Percentiles rank a stretch among this genome's conserved stretches.
Conservation (phyloP, 2,888 invertebrate species). For the Eledone cirrhosa region DNA sequence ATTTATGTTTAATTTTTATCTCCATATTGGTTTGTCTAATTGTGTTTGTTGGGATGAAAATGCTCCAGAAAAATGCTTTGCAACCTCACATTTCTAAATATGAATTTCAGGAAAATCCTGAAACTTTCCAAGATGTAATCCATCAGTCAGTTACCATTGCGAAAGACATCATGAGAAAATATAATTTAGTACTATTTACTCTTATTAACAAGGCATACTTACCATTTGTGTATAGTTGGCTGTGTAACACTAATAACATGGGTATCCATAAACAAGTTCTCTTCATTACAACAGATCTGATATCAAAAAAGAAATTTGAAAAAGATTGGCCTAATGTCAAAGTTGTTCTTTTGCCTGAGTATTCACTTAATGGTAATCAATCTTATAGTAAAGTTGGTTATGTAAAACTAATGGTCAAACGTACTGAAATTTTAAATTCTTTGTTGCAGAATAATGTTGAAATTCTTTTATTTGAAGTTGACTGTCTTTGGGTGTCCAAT, state of each 20-base stretch:
- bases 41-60: no score
- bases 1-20: no score
- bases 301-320: constrained; percentile 40
- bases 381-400: constrained; percentile 50
- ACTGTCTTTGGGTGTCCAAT: constrained; percentile 49
- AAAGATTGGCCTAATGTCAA: constrained; percentile 46
- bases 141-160: constrained; percentile 34
- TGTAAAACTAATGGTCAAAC: constrained; percentile 45
- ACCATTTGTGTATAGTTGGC: constrained; percentile 47
- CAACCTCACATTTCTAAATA: no score
- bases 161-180: constrained; percentile 35
- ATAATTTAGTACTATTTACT: constrained; percentile 43
- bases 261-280: constrained; percentile 46
- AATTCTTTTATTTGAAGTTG: constrained; percentile 52
- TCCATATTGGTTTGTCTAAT: no score
- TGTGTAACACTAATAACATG: constrained; percentile 51
- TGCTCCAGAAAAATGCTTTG: no score
- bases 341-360: constrained; percentile 38
- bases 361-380: constrained; percentile 40
- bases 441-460: constrained; percentile 41
- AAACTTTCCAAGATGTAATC: neutral
- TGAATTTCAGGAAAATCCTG: neutral
- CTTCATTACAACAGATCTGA: constrained; percentile 47
- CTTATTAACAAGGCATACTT: constrained; percentile 50
- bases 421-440: constrained; percentile 42